Conservation (phyloP, 2,113 vertebrate genomes). For the Mixornis gularis region DNA sequence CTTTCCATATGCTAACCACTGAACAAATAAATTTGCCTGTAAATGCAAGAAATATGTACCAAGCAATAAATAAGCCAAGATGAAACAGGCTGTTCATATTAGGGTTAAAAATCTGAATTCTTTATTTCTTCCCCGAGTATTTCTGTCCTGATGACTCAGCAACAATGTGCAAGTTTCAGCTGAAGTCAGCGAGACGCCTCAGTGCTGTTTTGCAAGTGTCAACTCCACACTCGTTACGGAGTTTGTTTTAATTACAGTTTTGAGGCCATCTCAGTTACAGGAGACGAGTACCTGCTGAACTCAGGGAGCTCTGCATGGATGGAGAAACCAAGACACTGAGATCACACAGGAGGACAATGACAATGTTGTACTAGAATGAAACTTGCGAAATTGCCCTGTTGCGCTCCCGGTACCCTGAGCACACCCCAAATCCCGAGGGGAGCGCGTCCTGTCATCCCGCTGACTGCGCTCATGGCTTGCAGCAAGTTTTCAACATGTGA, state of each 20-base stretch:
- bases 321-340: background rate
- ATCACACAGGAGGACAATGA: rapidly evolving
- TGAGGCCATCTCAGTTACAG: background rate
- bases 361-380: rapidly evolving
- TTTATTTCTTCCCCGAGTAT: background rate
- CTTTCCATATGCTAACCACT: slow-evolving; percentile 1
- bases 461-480: rapidly evolving
- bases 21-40: background rate
- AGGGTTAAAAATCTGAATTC: background rate
- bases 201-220: background rate
- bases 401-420: background rate
- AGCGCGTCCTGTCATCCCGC: background rate
- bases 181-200: background rate
- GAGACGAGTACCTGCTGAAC: background rate
- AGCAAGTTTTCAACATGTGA: background rate
- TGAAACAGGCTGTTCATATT: background rate
- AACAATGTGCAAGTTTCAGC: background rate
- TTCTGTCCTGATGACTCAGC: slow-evolving; percentile 14
- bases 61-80: slow-evolving; percentile 4
- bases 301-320: rapidly evolving
- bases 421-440: rapidly evolving
- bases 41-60: background rate
- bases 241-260: background rate
- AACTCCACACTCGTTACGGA: background rate
- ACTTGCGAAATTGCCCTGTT: rapidly evolving